Conservation (phyloP, 2,888 invertebrate species). For the Adela reaumurella region DNA sequence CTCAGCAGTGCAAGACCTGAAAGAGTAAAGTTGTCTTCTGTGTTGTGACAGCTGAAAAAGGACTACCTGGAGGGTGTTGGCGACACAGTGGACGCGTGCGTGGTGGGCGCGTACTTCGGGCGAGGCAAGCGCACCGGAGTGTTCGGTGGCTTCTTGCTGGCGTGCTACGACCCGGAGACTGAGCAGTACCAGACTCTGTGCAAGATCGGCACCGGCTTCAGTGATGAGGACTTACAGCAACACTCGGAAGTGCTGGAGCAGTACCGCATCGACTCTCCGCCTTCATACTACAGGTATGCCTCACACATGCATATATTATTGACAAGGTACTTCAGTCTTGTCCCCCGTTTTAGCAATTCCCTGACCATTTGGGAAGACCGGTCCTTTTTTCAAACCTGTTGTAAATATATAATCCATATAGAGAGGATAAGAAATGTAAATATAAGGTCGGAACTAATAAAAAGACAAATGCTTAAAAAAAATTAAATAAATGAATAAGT, state of each 20-base stretch:
- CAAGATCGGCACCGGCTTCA: constrained; percentile 90
- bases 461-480: too few species aligned
- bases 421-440: too few species aligned
- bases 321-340: too few species aligned
- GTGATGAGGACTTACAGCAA: constrained; percentile 79
- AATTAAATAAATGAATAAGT: background rate
- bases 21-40: too few species aligned
- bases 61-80: constrained; percentile 97
- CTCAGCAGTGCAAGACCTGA: too few species aligned
- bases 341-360: too few species aligned
- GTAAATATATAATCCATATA: too few species aligned
- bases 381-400: too few species aligned
- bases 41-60: constrained; percentile 87
- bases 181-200: constrained; percentile 81
- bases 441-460: too few species aligned
- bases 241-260: constrained; percentile 74
- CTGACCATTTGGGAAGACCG: too few species aligned
- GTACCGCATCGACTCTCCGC: constrained; percentile 70
- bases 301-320: too few species aligned
- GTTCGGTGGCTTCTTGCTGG: constrained; percentile 94
- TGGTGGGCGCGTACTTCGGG: constrained; percentile 91
- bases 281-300: constrained; percentile 69
- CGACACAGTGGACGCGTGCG: constrained; percentile 93
- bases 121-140: constrained; percentile 89
- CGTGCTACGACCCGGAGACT: constrained; percentile 83